phyloP scores from a whole-genome alignment of 1,140 invertebrate species.

The Mylabris phalerata region DNA sequence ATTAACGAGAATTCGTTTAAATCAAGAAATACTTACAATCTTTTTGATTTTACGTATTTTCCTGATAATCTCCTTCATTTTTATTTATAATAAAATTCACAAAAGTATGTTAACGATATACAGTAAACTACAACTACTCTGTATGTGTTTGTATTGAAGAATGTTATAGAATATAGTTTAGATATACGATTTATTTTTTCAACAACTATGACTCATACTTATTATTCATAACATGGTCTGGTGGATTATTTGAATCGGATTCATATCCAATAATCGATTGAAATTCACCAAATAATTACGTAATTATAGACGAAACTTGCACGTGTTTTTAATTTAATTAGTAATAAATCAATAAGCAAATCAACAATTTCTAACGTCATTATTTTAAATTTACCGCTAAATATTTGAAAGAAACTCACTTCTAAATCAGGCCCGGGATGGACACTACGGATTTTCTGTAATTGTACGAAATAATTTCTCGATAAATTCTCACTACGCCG shows the following conservation, averaged over 20 bases:
- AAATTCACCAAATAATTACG: no score
- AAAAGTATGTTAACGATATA: no score
- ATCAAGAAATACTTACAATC: neutral
- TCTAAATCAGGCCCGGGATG: constrained; percentile 88
- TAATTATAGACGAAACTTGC: no score
- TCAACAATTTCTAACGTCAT: neutral
- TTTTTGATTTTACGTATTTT: neutral
- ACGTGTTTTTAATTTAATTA: no score
- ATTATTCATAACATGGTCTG: constrained; percentile 6
- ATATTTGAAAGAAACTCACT: constrained; percentile 47
- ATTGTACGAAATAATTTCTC: constrained; percentile 46
- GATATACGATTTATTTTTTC: no score
- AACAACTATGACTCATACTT: constrained; percentile 10
- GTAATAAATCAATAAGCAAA: no score
- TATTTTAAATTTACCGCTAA: neutral
- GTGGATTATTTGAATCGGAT: neutral
- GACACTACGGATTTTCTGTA: constrained; percentile 56
- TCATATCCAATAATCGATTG: no score
- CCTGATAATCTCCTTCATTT: constrained; percentile 7
- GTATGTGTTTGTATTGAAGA: no score
- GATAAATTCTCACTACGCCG: constrained; percentile 58
- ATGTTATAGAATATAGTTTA: no score
- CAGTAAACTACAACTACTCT: no score
- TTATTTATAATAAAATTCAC: neutral
- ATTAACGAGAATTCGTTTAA: neutral